Evolutionary conservation across 2,113 vertebrate species (phyloP), one percentile per base, ranked within the genome.

Genomic region (Zingel zingel): DNA sequence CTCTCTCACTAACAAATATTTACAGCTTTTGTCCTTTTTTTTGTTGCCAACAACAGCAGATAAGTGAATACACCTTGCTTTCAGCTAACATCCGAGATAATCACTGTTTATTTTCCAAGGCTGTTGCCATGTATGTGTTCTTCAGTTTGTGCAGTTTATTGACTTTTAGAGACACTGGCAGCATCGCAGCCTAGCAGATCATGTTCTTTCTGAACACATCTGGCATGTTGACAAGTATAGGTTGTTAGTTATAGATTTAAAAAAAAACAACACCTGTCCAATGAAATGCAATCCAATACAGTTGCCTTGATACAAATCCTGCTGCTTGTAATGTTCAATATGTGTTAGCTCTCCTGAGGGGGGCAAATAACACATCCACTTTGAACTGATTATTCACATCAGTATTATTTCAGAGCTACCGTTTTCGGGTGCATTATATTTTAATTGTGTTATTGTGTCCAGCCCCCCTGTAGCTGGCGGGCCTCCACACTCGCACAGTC

Each of bases 401-500:
- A 27, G 36, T 10, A 4, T 76, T 45, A 19, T 53, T 33, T 10
- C 30, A 69, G 58, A 53, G 56, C 53, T 14, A 6, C 75, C 72
- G 69, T 54, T 66, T 73, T 65, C 7, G 39, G 57, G 30, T 75
- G 77, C 47, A 39, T 63, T 70, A 16, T 64, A 47, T 30, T 81
- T 72, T 84, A 68, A 85, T 82, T 88, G 74, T 76, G 73, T 84
- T 75, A 74, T 81, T 88, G 87, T 86, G 71, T 89, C 74, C 86
- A 74, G 39, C 71, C 86, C 82, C 16, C 77, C 75, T 83, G 65
- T 61, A 67, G 73, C 86, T 91, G 86, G 79, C 86, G 15, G 43
- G 64, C 89, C 86, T 91, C 91, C 90, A 87, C 86, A 91, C 91
- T 83, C 89, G 88, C 68, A 88, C 91, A 77, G 86, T 82, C 83